phyloP scores from a whole-genome alignment of 64 coral and sea anemone genomes.

The Montipora efflorescens region DNA sequence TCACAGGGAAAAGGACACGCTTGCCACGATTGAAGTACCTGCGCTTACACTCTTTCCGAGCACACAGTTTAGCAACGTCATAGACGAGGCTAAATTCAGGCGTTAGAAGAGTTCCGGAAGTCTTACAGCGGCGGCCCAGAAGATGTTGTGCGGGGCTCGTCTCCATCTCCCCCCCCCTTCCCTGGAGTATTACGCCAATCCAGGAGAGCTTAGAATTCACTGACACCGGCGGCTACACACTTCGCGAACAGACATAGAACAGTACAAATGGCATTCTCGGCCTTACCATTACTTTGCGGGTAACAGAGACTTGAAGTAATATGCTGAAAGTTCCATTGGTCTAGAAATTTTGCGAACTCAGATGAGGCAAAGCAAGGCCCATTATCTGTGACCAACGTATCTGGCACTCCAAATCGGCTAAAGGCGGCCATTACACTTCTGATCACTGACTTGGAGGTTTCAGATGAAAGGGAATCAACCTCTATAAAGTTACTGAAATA shows the following conservation, averaged over 20 bases:
- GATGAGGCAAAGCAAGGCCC: background rate
- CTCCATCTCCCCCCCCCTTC: background rate
- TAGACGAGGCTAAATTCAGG: background rate
- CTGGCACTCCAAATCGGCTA: slow-evolving; percentile 6
- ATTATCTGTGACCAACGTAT: background rate
- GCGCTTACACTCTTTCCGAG: background rate
- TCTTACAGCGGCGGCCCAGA: background rate
- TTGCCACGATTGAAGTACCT: background rate
- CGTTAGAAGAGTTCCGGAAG: background rate
- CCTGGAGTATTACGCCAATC: background rate
- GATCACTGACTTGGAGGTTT: background rate
- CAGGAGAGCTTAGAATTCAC: slow-evolving; percentile 15
- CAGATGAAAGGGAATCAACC: background rate
- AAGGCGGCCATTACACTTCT: background rate
- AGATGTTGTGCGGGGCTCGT: background rate
- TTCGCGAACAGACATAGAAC: background rate
- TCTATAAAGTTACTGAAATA: slow-evolving; percentile 16
- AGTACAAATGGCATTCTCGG: background rate
- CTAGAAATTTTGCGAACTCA: background rate
- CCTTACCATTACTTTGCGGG: slow-evolving; percentile 8
- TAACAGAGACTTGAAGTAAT: background rate
- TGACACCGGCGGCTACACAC: background rate
- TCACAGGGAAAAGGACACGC: background rate
- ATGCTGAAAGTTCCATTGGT: background rate
- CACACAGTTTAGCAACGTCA: background rate